Evolutionary conservation across 2,888 invertebrate species (phyloP), one percentile per base, ranked within the genome.

Genomic region (Branchellion lobata): DNA sequence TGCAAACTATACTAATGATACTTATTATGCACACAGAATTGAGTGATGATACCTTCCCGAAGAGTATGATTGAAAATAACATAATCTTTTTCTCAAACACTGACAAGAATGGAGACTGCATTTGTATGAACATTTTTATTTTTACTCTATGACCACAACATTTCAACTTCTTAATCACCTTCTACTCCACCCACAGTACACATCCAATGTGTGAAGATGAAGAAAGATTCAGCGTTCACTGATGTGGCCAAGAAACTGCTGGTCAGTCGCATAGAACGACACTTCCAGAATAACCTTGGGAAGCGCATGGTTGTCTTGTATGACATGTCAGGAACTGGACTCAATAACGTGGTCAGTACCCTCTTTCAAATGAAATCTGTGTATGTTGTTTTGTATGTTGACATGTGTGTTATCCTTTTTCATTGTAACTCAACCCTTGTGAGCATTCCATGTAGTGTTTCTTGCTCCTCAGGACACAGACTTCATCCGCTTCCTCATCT

Each of bases 301-400:
- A 91, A 92, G 82, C 91, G 91, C 85, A 91, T 96, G 78, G 92
- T 94, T 1, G 88, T 95, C 82, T 92, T 96, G 85, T 95, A 96
- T 85, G 96, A 96, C 87, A 93, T 96, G 93, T 91, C 92, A 51
- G 93, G 93, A 31, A 92, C 94, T 82, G 95, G 96, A 0, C 84
- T 96, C 0, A 90, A 92, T 11, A 94, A 95, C 85, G 90, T 96
- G 91, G 88, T 88, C 84, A 82, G 85, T 82, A 21, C 18, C n/a
- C 3, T 18, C n/a, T 11, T 33, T 14, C 29, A 3, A 5, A 31
- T 40, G 33, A 8, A 29, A 47, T 61, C 8, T 76, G 31, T 76
- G 0, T 76, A 57, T 74, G 24, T 24, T 1, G 21, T 34, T 51
- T 21, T 29, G n/a, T 40, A 34, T 36, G 40, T 29, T 69, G n/a